phyloP scores from a whole-genome alignment of 2,797 vertebrate genomes.

The Steatocranus sp. region DNA sequence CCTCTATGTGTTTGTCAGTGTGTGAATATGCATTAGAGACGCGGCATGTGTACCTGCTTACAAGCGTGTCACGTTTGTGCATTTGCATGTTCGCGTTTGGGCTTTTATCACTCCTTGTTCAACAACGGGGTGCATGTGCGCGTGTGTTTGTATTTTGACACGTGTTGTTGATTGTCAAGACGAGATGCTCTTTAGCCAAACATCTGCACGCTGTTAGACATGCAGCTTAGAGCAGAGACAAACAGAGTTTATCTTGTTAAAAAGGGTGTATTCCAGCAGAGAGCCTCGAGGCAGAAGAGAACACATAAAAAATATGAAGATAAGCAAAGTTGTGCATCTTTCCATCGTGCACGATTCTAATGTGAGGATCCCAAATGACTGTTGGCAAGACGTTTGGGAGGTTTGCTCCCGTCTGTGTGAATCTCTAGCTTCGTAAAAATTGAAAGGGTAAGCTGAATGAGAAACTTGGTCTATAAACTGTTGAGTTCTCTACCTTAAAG shows the following conservation, averaged over 20 bases:
- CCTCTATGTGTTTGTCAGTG: background rate
- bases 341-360: background rate
- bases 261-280: background rate
- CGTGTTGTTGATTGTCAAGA: conserved; percentile 14
- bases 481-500: background rate
- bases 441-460: background rate
- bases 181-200: conserved; percentile 23
- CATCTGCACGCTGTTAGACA: conserved; percentile 37
- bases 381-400: background rate
- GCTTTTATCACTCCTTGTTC: conserved; percentile 5
- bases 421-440: background rate
- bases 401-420: background rate
- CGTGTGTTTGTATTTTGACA: conserved; percentile 27
- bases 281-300: conserved; percentile 3
- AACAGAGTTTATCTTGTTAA: conserved; percentile 26
- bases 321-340: background rate
- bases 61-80: background rate
- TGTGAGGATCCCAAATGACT: background rate
- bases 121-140: background rate
- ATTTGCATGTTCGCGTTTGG: conserved; percentile 10
- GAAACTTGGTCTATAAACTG: background rate
- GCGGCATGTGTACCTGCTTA: background rate
- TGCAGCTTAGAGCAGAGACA: conserved; percentile 28
- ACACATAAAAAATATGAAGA: background rate
- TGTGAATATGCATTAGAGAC: background rate